Evolutionary conservation across 2,797 vertebrate genomes (phyloP), one percentile per base, ranked within the genome.

Genomic region (Aythya fuligula): DNA sequence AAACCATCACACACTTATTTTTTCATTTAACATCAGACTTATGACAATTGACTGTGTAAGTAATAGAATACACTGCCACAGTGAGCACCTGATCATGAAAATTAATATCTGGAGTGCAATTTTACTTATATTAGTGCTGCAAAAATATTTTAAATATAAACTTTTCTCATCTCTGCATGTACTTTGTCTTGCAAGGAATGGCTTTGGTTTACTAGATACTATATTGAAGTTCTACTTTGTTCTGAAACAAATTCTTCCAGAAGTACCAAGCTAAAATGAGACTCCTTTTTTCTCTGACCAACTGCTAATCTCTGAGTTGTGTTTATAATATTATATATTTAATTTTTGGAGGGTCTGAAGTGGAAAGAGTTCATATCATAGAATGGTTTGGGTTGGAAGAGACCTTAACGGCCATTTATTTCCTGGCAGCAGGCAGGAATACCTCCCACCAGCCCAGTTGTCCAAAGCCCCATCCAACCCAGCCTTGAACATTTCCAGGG

Each of bases 1-100:
- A 97, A 95, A 97, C 92, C 85, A 96, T 62, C 7, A 20, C 19
- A 3, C 45, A 45, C 9, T 45, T 45, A 45, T 45, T 45, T 45
- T 45, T 45, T 45, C 18, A 18, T 45, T 45, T 45, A 45, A 20
- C 45, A 45, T 45, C 19, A 92, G 65, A 47, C 39, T 94, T 75
- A 95, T 93, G 88, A 85, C 11, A 92, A 90, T 94, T 85, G 82
- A 69, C 96, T 96, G 30, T 96, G 36, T 95, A 91, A 97, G 95
- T 95, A 95, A 97, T 94, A 95, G 74, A 93, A 92, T 91, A 95
- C 76, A 60, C 62, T 92, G 69, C 95, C 84, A 89, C 66, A 92
- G 81, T 95, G 91, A 96, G 93, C 92, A 97, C 87, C 84, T 97
- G 94, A 94, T 97, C 81, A 64, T 83, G 86, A 90, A 97, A 97